Percentiles rank a stretch among this genome's conserved stretches.
Evolutionary conservation across 37 sponge, comb jelly and placozoan genomes (phyloP).

Genomic region (Bolinopsis microptera): DNA sequence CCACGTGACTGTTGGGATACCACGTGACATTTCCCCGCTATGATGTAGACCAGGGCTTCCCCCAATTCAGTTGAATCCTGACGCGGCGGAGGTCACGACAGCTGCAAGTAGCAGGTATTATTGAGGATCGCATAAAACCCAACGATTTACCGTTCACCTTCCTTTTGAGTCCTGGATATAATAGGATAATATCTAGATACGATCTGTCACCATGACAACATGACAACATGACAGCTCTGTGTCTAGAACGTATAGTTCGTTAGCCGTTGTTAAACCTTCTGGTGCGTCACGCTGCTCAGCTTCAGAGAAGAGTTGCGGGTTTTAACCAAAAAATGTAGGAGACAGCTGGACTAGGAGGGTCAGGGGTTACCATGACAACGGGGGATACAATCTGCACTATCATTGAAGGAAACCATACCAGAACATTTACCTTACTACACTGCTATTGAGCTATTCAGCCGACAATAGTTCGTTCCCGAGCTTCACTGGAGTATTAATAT

Average conservation of each 20-base stretch:
- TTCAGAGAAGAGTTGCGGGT: not conserved
- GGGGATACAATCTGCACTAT: too few species aligned
- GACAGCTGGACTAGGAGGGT: not conserved
- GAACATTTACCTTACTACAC: too few species aligned
- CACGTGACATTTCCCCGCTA: not conserved
- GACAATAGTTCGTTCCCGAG: too few species aligned
- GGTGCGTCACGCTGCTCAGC: not conserved
- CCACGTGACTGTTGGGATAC: too few species aligned
- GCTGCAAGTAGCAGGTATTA: not conserved
- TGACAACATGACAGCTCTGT: not conserved
- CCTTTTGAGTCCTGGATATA: too few species aligned
- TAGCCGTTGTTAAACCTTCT: not conserved
- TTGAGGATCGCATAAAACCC: not conserved
- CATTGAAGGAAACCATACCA: too few species aligned
- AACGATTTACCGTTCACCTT: too few species aligned
- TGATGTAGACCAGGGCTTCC: not conserved
- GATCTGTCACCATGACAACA: not conserved
- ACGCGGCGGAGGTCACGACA: not conserved
- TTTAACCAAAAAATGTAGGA: not conserved
- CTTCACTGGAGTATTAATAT: too few species aligned
- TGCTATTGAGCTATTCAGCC: too few species aligned
- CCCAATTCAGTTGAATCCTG: not conserved
- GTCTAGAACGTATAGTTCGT: too few species aligned
- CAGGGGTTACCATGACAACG: too few species aligned
- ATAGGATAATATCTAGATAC: not conserved